Evolutionary conservation across 2,113 vertebrate genomes (phyloP).

Genomic region (Leptobrachium leishanense): DNA sequence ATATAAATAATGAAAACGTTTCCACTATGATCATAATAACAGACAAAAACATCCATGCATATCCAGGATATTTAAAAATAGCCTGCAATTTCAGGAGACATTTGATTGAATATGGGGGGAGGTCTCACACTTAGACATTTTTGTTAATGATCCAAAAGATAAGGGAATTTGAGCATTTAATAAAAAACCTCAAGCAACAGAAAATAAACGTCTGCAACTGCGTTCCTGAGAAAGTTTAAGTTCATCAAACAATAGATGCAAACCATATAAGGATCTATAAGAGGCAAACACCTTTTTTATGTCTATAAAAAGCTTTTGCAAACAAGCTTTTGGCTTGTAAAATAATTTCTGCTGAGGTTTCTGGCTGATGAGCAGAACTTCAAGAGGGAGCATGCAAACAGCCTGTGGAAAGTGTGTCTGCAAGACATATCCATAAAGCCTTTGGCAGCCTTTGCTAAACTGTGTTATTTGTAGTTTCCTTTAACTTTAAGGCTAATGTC

Average conservation of each 20-base stretch:
- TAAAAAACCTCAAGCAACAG: background rate
- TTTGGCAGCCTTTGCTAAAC: background rate
- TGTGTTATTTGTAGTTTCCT: too few species aligned
- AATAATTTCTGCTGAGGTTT: background rate
- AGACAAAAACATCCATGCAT: background rate
- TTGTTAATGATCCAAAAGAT: background rate
- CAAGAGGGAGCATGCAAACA: background rate
- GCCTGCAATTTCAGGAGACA: background rate
- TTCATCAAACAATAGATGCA: background rate
- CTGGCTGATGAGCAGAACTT: slow-evolving; percentile 1
- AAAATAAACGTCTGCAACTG: background rate
- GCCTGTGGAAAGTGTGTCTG: background rate
- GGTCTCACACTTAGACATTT: background rate
- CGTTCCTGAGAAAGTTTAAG: background rate
- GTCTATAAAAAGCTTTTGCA: too few species aligned
- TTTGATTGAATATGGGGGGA: background rate
- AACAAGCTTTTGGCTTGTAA: slow-evolving; percentile 2
- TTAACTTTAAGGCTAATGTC: too few species aligned
- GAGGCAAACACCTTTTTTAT: background rate
- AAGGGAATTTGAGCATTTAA: background rate
- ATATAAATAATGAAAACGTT: too few species aligned
- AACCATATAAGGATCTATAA: background rate
- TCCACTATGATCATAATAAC: background rate
- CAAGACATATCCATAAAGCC: background rate
- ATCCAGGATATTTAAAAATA: background rate